phyloP scores from a whole-genome alignment of 2,888 invertebrate species.

The Trachelus iudaicus region DNA sequence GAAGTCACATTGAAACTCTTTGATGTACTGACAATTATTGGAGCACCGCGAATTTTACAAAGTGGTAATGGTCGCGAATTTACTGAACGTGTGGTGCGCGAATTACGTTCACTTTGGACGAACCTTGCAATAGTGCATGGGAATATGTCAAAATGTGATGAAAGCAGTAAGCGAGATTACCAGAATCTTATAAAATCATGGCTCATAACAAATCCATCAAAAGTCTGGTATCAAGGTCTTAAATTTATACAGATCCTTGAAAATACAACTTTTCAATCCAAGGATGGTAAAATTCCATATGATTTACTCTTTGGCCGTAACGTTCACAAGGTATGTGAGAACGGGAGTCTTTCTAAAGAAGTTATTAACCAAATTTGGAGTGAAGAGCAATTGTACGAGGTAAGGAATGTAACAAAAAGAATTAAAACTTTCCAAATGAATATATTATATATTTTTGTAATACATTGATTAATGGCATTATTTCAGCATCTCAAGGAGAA shows the following conservation, averaged over 20 bases:
- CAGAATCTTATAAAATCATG: constrained; percentile 38
- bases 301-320: constrained; percentile 43
- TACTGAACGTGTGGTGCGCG: constrained; percentile 42
- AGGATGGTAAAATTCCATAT: constrained; percentile 41
- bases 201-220: constrained; percentile 41
- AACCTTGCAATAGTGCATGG: constrained; percentile 44
- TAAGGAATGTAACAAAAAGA: background rate
- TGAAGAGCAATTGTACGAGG: constrained; percentile 34
- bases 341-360: constrained; percentile 17
- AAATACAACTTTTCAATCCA: constrained; percentile 38
- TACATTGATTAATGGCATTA: background rate
- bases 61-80: constrained; percentile 46
- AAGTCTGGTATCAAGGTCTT: constrained; percentile 43
- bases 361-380: constrained; percentile 23
- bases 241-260: constrained; percentile 46
- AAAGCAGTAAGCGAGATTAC: constrained; percentile 36
- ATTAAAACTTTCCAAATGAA: background rate
- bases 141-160: constrained; percentile 26
- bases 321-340: constrained; percentile 33
- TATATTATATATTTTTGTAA: background rate
- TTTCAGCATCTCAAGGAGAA: constrained; percentile 15
- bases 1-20: constrained; percentile 45
- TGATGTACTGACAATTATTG: constrained; percentile 48
- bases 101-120: constrained; percentile 39
- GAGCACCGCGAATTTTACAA: constrained; percentile 48